phyloP scores from a whole-genome alignment of 2,888 invertebrate species.

The Lordiphosa fenestrarum region DNA sequence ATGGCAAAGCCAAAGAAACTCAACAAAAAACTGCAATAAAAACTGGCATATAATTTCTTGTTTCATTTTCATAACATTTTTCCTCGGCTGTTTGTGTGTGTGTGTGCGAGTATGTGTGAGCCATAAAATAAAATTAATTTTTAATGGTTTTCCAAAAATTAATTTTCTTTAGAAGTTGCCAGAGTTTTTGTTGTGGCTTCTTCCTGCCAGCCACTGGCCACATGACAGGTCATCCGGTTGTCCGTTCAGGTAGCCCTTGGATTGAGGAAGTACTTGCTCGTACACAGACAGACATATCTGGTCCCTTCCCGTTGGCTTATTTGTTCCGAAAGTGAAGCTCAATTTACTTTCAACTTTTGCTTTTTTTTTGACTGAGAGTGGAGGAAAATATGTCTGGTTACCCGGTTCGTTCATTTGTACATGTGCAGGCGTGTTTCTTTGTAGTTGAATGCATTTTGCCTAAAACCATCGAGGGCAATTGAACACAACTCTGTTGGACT shows the following conservation, averaged over 20 bases:
- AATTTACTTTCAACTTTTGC: slow-evolving; percentile 31
- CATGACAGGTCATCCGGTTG: slow-evolving; percentile 10
- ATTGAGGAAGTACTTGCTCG: neutral
- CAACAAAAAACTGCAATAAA: slow-evolving; percentile 42
- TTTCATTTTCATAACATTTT: slow-evolving; percentile 48
- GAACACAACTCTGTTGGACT: slow-evolving; percentile 4
- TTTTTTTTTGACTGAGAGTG: neutral
- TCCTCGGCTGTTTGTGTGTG: slow-evolving; percentile 13
- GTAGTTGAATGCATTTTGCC: slow-evolving; percentile 1
- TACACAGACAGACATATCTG: neutral
- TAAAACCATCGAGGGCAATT: slow-evolving; percentile 6
- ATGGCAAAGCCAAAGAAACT: slow-evolving; percentile 40
- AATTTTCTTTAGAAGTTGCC: slow-evolving; percentile 63
- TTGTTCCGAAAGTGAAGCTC: slow-evolving; percentile 72
- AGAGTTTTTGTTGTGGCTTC: slow-evolving; percentile 52
- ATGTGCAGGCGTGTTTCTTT: too few relatives aligned
- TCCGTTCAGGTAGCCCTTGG: slow-evolving; percentile 14
- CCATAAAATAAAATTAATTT: slow-evolving; percentile 74
- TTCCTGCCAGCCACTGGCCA: slow-evolving; percentile 3
- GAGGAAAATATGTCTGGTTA: too few relatives aligned
- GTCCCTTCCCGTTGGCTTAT: slow-evolving; percentile 49
- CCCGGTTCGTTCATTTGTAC: too few relatives aligned
- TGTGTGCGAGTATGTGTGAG: neutral
- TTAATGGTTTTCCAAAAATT: slow-evolving; percentile 75
- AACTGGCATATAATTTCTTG: slow-evolving; percentile 16